Evolutionary conservation across 1,140 invertebrate species (phyloP).

Genomic region (Magallana ariakensis): DNA sequence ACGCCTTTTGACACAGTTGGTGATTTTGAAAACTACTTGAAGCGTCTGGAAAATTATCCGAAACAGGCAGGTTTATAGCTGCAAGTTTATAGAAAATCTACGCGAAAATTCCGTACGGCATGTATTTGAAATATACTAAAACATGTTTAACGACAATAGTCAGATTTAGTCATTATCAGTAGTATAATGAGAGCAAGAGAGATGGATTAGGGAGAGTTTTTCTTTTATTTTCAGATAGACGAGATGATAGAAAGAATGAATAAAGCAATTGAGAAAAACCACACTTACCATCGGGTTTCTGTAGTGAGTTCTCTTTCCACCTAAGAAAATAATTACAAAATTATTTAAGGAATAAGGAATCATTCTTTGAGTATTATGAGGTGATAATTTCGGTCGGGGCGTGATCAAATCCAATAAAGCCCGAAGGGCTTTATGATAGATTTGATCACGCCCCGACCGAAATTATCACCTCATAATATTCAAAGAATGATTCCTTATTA

Average conservation of each 20-base stretch:
- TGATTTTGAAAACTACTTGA: constrained; percentile 67
- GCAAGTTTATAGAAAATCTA: not conserved
- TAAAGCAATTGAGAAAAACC: constrained; percentile 49
- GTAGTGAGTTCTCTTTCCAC: constrained; percentile 55
- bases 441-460: too few species aligned
- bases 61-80: constrained; percentile 54
- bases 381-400: too few species aligned
- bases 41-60: constrained; percentile 57
- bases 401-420: too few species aligned
- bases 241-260: constrained; percentile 59
- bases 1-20: constrained; percentile 61
- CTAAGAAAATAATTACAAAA: too few species aligned
- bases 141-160: not conserved
- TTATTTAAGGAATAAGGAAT: too few species aligned
- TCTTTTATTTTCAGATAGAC: constrained; percentile 59
- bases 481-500: too few species aligned
- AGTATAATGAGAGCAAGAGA: not conserved
- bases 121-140: not conserved
- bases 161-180: not conserved
- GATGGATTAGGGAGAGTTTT: not conserved
- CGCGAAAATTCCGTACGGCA: too few species aligned
- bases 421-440: too few species aligned
- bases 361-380: too few species aligned
- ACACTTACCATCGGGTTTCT: constrained; percentile 62
- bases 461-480: too few species aligned